Evolutionary conservation across 1,140 invertebrate genomes (phyloP).

Genomic region (Drosophila albomicans): DNA sequence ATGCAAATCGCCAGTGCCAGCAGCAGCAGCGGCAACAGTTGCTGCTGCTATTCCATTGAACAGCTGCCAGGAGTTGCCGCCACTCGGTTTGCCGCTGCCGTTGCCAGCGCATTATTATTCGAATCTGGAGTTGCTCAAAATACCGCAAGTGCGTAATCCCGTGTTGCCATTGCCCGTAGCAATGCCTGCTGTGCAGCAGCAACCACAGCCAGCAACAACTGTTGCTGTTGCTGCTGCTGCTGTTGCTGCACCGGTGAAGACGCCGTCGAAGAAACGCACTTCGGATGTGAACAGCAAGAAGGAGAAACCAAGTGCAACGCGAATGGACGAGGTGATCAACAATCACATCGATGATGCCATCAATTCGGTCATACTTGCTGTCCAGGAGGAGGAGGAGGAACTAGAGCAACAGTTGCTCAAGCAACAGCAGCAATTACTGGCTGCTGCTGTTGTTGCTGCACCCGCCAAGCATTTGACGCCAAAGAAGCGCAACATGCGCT

Average conservation of each 20-base stretch:
- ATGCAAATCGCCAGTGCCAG: background rate
- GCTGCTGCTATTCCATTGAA: background rate
- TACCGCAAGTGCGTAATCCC: constrained; percentile 77
- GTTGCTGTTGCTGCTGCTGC: background rate
- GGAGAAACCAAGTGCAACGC: constrained; percentile 47
- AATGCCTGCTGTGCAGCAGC: background rate
- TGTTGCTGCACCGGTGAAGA: constrained; percentile 22
- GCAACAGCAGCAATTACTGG: constrained; percentile 9
- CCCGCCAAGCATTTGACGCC: constrained; percentile 51
- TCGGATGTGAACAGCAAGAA: constrained; percentile 32
- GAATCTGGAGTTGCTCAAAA: constrained; percentile 76
- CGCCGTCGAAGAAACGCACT: constrained; percentile 44
- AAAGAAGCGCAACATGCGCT: constrained; percentile 73
- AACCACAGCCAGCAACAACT: constrained; percentile 3
- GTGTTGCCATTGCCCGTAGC: constrained; percentile 32
- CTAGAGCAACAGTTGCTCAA: constrained; percentile 8
- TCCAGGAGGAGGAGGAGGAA: constrained; percentile 49
- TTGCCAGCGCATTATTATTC: constrained; percentile 72
- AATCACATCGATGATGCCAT: constrained; percentile 83
- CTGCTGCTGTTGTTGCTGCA: background rate
- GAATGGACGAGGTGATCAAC: constrained; percentile 80
- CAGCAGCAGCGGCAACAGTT: constrained; percentile 21
- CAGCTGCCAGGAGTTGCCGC: background rate
- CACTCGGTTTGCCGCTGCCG: constrained; percentile 13
- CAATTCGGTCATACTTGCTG: constrained; percentile 78